phyloP scores from a whole-genome alignment of 2,797 vertebrate genomes.

The Melanotaenia parkinsoni region DNA sequence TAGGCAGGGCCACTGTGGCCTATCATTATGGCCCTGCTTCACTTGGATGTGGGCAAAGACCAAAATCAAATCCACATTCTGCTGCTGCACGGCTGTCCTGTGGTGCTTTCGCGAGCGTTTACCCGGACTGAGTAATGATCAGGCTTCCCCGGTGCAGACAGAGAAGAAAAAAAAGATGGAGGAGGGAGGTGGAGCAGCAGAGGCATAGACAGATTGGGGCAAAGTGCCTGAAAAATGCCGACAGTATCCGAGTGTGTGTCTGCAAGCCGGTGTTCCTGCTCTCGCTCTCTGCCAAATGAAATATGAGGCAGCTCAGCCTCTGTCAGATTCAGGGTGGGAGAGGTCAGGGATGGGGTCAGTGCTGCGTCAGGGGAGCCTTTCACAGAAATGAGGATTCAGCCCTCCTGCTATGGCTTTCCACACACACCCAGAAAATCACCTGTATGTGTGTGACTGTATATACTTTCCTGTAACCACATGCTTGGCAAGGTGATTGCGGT shows the following conservation, averaged over 20 bases:
- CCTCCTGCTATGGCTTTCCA: slow-evolving; percentile 46
- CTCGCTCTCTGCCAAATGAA: slow-evolving; percentile 63
- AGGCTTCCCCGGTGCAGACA: slow-evolving; percentile 54
- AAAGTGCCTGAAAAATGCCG: slow-evolving; percentile 47
- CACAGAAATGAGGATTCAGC: slow-evolving; percentile 74
- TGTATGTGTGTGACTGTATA: slow-evolving; percentile 31
- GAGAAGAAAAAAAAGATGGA: slow-evolving; percentile 25
- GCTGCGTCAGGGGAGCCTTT: slow-evolving; percentile 64
- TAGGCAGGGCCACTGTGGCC: slow-evolving; percentile 52
- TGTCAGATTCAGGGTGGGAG: slow-evolving; percentile 71
- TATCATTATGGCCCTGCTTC: slow-evolving; percentile 77
- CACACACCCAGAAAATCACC: slow-evolving; percentile 38
- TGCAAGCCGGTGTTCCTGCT: slow-evolving; percentile 8
- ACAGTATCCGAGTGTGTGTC: slow-evolving; percentile 21
- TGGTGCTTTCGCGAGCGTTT: slow-evolving; percentile 48
- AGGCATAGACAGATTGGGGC: slow-evolving; percentile 39
- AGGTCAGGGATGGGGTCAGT: slow-evolving; percentile 74
- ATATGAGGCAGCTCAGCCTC: slow-evolving; percentile 76
- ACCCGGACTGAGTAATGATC: slow-evolving; percentile 58
- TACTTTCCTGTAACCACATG: slow-evolving; percentile 57
- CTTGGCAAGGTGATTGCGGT: slow-evolving; percentile 63
- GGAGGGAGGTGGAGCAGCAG: slow-evolving; percentile 23
- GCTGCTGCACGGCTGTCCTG: slow-evolving; percentile 44
- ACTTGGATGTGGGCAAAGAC: slow-evolving; percentile 74
- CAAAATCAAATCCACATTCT: slow-evolving; percentile 52